Percentiles rank a stretch among this genome's conserved stretches.
Evolutionary conservation across 2,888 invertebrate genomes (phyloP).

Genomic region (Rhagophthalmus giganteus): DNA sequence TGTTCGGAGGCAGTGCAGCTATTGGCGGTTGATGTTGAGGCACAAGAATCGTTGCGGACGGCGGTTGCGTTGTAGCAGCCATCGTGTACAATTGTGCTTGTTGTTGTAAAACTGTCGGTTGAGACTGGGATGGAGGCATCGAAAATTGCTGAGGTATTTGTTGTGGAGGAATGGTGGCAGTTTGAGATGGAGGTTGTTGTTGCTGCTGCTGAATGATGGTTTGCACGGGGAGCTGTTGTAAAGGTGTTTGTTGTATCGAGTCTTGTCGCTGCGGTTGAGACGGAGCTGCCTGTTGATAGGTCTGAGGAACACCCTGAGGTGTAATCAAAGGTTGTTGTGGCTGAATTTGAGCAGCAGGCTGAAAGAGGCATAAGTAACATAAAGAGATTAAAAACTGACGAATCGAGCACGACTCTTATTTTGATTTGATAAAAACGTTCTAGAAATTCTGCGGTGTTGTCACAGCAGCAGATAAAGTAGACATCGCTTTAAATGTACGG

Average conservation of each 20-base stretch:
- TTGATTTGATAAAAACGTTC: no score
- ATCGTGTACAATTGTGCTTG: constrained; percentile 16
- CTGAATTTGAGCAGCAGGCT: neutral
- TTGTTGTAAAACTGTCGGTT: constrained; percentile 5
- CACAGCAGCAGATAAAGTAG: no score
- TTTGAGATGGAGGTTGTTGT: constrained; percentile 32
- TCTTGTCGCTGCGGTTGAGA: constrained; percentile 6
- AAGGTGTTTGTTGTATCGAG: constrained; percentile 5
- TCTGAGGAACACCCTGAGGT: neutral
- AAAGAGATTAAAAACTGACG: no score
- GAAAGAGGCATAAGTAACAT: no score
- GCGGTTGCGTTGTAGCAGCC: constrained; percentile 3
- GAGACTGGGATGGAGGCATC: constrained; percentile 2
- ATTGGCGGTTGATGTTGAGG: constrained; percentile 22
- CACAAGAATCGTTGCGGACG: constrained; percentile 2
- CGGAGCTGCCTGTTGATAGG: constrained; percentile 9
- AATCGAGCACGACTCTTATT: no score
- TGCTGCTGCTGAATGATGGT: constrained; percentile 7
- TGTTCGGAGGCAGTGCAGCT: constrained; percentile 6
- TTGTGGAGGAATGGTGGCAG: neutral
- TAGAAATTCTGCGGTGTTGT: constrained; percentile 9
- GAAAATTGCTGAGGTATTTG: neutral
- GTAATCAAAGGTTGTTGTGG: neutral
- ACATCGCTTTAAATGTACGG: no score
- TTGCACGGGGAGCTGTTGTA: constrained; percentile 7